These are phyloP conservation scores for Paedocypris micromegethes DNA, from an alignment of 2,797 vertebrate species.

Conservation along the genomic window DNA sequence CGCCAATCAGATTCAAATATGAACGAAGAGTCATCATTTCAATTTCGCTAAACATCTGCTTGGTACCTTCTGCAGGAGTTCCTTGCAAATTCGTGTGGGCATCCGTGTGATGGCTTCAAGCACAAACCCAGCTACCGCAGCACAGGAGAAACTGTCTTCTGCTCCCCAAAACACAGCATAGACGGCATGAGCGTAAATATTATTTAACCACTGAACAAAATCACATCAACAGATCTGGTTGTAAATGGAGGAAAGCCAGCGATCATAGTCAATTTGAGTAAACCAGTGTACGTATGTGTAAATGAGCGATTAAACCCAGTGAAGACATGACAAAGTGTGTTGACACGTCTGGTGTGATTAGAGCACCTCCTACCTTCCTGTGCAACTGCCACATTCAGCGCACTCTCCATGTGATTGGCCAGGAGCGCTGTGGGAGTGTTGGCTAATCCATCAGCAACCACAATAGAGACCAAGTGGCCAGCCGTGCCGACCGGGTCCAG, in stretches of 20 bases:
- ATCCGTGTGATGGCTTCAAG: conserved; percentile 66
- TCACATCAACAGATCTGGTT: neutral
- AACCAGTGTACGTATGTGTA: neutral
- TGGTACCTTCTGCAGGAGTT: conserved; percentile 67
- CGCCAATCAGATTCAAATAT: neutral
- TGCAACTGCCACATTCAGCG: conserved; percentile 64
- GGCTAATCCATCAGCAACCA: conserved; percentile 64
- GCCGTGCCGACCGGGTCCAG: conserved; percentile 65
- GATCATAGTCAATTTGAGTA: conserved; percentile 1
- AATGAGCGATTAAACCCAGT: neutral
- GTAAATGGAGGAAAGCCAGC: neutral
- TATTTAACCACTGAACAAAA: neutral
- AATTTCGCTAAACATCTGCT: conserved; percentile 13
- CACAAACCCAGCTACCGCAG: conserved; percentile 62
- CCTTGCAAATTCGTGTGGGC: conserved; percentile 65
- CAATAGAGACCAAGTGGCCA: conserved; percentile 73
- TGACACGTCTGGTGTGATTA: neutral
- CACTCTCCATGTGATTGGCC: conserved; percentile 73
- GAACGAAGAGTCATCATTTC: neutral
- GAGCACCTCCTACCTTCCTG: conserved; percentile 57
- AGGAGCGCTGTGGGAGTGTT: conserved; percentile 68
- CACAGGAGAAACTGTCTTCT: conserved; percentile 58
- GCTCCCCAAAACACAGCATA: conserved; percentile 3
- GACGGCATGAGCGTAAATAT: neutral
- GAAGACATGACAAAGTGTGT: neutral